Evolutionary conservation across 2,888 invertebrate genomes (phyloP).

Genomic region (Brachypalpus laphriformis): DNA sequence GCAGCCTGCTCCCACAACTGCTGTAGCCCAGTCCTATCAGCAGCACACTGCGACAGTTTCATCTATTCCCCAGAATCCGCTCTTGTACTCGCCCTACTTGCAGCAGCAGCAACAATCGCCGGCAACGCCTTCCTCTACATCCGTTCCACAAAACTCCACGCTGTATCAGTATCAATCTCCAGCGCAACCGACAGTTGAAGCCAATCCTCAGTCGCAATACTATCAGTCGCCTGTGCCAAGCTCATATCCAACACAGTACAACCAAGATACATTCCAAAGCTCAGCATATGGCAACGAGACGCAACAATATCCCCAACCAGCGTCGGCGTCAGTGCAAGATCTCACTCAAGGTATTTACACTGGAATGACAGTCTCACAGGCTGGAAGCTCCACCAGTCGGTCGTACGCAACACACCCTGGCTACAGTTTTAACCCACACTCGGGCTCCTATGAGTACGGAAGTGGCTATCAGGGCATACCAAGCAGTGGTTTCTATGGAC

Average conservation of each 20-base stretch:
- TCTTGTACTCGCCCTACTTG: constrained; percentile 49
- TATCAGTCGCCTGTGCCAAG: constrained; percentile 24
- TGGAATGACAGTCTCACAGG: constrained; percentile 24
- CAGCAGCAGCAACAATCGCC: constrained; percentile 34
- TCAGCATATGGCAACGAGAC: constrained; percentile 4
- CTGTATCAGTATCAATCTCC: constrained; percentile 24
- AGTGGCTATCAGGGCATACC: constrained; percentile 85
- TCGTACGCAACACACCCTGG: constrained; percentile 84
- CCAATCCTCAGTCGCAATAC: constrained; percentile 20
- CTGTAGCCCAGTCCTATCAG: constrained; percentile 40
- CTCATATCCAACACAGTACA: constrained; percentile 49
- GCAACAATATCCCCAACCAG: constrained; percentile 29
- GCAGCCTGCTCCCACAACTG: background rate
- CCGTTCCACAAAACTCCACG: constrained; percentile 20
- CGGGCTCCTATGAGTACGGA: constrained; percentile 86
- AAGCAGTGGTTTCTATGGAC: constrained; percentile 77
- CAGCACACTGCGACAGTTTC: background rate
- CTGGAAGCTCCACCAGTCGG: background rate
- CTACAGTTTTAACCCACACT: constrained; percentile 85
- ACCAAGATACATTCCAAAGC: constrained; percentile 59
- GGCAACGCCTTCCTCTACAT: background rate
- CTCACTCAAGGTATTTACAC: constrained; percentile 17
- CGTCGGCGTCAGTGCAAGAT: constrained; percentile 16
- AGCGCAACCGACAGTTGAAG: background rate
- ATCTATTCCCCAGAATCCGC: constrained; percentile 44